A percentile compares a stretch with the other conserved stretches of the same genome.
phyloP scores from a whole-genome alignment of 2,888 invertebrate species.

The Embidobia sp. region DNA sequence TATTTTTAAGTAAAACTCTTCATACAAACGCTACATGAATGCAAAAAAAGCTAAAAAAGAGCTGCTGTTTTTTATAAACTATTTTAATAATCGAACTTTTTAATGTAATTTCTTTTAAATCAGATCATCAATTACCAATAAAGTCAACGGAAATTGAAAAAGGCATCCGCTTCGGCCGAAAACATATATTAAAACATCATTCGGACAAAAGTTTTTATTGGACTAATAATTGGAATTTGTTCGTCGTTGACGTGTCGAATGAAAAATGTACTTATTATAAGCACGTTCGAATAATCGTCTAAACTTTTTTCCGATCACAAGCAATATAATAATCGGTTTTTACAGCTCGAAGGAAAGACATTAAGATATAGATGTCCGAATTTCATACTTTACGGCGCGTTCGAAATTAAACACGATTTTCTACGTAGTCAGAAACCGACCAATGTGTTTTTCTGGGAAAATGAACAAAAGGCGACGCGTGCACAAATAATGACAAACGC shows the following conservation, averaged over 20 bases:
- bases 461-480: constrained; percentile 49
- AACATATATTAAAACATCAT: constrained; percentile 32
- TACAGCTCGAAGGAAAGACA: constrained; percentile 6
- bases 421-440: constrained; percentile 18
- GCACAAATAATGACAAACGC: constrained; percentile 49
- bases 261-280: constrained; percentile 16
- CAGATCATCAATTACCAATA: constrained; percentile 10
- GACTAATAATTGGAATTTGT: constrained; percentile 20
- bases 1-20: no score
- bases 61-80: no score
- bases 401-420: constrained; percentile 29
- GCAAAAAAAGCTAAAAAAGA: no score
- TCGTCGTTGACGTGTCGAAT: background rate
- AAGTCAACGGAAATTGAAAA: background rate
- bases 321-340: constrained; percentile 48
- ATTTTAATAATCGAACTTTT: no score
- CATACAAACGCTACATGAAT: no score
- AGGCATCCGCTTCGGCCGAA: constrained; percentile 1
- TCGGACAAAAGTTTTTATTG: constrained; percentile 14
- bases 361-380: constrained; percentile 27
- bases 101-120: constrained; percentile 1
- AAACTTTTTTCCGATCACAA: no score
- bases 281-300: constrained; percentile 15
- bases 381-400: constrained; percentile 7
- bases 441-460: constrained; percentile 36